A percentile compares a stretch with the other conserved stretches of the same genome.
phyloP scores from a whole-genome alignment of 2,113 vertebrate genomes.

The Crocuta crocuta region DNA sequence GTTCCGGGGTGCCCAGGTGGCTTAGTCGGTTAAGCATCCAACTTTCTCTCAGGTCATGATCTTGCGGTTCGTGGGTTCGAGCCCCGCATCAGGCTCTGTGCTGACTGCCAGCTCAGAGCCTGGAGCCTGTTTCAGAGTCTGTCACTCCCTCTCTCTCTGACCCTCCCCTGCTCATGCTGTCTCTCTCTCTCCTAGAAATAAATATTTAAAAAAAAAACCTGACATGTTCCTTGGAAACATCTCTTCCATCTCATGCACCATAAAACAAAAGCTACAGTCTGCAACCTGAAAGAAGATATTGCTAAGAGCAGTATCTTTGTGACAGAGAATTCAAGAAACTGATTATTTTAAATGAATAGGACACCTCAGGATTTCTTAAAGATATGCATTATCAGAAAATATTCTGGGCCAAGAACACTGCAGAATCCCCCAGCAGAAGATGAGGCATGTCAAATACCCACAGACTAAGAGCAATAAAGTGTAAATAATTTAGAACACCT shows the following conservation, averaged over 20 bases:
- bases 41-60: no score
- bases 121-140: no score
- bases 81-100: no score
- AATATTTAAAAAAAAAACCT: no score
- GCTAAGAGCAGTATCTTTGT: conserved; percentile 11
- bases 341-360: conserved; percentile 49
- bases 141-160: no score
- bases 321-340: conserved; percentile 13
- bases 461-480: conserved; percentile 53
- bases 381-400: conserved; percentile 60
- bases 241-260: neutral
- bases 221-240: neutral
- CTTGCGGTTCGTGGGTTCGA: no score
- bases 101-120: no score
- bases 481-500: conserved; percentile 82
- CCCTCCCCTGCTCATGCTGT: no score
- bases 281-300: conserved; percentile 21
- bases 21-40: no score
- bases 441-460: neutral
- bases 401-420: neutral
- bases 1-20: neutral
- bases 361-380: conserved; percentile 1
- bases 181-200: no score
- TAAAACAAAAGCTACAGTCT: neutral
- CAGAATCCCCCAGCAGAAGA: neutral